Evolutionary conservation across 23 tunicate genomes (phyloP).

Genomic region (Clavelina lepadiformis): DNA sequence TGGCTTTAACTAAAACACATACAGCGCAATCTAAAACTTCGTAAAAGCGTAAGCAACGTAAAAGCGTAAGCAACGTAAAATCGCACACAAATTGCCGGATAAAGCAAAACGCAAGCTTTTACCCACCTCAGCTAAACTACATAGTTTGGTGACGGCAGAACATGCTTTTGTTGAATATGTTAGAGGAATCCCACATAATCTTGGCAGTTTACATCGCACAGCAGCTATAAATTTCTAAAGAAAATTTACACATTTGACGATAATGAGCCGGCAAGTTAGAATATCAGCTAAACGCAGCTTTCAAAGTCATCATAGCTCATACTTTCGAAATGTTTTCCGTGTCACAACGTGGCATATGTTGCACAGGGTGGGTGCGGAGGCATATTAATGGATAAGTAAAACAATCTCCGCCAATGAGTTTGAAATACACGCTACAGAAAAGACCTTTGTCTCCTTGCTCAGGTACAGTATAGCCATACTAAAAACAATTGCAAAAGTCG

Average conservation of each 20-base stretch:
- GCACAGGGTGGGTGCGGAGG: constrained; percentile 6
- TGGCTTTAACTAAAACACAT: constrained; percentile 1
- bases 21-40: background rate
- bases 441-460: constrained; percentile 10
- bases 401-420: background rate
- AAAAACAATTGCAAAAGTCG: no score
- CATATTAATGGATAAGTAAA: constrained; percentile 27
- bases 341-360: constrained; percentile 27
- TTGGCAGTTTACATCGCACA: constrained; percentile 1
- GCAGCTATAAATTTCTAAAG: constrained; percentile 11
- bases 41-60: background rate
- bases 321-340: constrained; percentile 7
- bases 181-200: constrained; percentile 7
- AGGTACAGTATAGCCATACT: constrained; percentile 26
- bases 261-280: background rate
- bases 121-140: no score
- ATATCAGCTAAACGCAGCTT: background rate
- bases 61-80: background rate
- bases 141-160: background rate
- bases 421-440: constrained; percentile 20
- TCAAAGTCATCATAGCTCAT: background rate
- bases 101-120: no score
- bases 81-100: background rate
- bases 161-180: constrained; percentile 11
- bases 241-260: background rate